Percentiles rank a stretch among this genome's conserved stretches.
Conservation (phyloP, 2,797 vertebrate genomes). For the Pangasius sanitwongsei region DNA sequence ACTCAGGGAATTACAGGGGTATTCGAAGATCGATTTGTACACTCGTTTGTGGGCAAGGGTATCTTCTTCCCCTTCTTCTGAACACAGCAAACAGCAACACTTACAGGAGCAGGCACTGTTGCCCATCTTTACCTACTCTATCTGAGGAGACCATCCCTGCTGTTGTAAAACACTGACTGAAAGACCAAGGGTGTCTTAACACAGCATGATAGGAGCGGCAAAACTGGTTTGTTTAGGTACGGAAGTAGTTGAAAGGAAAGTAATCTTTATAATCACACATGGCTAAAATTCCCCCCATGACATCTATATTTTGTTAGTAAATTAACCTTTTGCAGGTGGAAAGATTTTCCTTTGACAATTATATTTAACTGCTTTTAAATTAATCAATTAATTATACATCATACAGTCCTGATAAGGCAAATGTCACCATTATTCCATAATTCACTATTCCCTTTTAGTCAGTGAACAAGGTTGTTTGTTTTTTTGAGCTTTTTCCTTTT, state of each 20-base stretch:
- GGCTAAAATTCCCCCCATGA: conserved; percentile 28
- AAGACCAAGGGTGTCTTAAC: neutral
- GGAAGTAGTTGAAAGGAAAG: neutral
- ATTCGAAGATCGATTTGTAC: conserved; percentile 44
- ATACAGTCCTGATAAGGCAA: neutral
- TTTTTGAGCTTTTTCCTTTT: neutral
- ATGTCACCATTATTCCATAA: neutral
- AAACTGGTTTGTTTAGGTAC: conserved; percentile 43
- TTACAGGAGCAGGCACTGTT: conserved; percentile 30
- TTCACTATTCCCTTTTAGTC: neutral
- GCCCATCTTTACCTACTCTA: conserved; percentile 41
- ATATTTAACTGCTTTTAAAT: neutral
- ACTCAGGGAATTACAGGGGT: conserved; percentile 21
- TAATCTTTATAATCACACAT: neutral
- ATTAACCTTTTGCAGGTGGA: too few relatives aligned
- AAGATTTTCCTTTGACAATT: neutral
- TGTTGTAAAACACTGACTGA: neutral
- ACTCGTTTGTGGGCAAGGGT: neutral
- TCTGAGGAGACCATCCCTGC: conserved; percentile 12
- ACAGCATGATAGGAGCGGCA: neutral
- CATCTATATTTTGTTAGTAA: neutral
- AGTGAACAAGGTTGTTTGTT: neutral
- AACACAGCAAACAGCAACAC: conserved; percentile 4
- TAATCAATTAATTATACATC: neutral
- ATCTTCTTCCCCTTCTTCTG: neutral